A percentile compares a stretch with the other conserved stretches of the same genome.
Evolutionary conservation across 2,113 vertebrate genomes (phyloP).

Genomic region (Albula goreensis): DNA sequence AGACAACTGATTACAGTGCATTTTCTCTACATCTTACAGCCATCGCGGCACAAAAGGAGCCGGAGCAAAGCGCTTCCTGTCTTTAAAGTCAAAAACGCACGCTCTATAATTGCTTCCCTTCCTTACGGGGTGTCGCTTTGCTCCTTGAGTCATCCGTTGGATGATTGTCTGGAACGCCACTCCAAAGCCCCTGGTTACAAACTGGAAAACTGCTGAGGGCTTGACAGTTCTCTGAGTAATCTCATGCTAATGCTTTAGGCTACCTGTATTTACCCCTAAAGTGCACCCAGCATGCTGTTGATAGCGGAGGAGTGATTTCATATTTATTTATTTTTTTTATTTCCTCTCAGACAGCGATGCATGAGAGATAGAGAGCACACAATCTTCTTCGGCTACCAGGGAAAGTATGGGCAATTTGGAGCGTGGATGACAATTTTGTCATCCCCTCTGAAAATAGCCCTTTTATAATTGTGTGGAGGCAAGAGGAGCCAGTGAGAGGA

Average conservation of each 20-base stretch:
- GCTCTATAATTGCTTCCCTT: not conserved
- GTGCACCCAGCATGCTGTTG: conserved; percentile 69
- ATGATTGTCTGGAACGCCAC: conserved; percentile 45
- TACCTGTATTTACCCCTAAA: conserved; percentile 74
- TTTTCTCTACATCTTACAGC: not conserved
- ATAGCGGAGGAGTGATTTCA: conserved; percentile 67
- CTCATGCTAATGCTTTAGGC: conserved; percentile 72
- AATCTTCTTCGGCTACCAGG: conserved; percentile 65
- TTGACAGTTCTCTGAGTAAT: conserved; percentile 72
- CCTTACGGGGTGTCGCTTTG: not conserved
- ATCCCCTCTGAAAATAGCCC: conserved; percentile 62
- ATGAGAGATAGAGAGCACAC: conserved; percentile 40
- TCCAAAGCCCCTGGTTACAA: conserved; percentile 51
- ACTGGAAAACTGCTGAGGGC: conserved; percentile 39
- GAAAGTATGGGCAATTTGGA: conserved; percentile 69
- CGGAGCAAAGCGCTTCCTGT: not conserved
- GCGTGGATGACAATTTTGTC: conserved; percentile 65
- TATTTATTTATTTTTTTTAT: conserved; percentile 28
- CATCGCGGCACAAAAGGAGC: not conserved
- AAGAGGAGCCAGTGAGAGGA: conserved; percentile 48
- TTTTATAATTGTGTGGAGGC: conserved; percentile 51
- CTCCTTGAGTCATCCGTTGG: not conserved
- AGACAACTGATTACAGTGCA: not conserved
- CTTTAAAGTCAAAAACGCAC: not conserved
- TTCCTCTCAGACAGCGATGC: not conserved